Conservation (phyloP, 1,140 invertebrate species). For the Saccostrea cuccullata region DNA sequence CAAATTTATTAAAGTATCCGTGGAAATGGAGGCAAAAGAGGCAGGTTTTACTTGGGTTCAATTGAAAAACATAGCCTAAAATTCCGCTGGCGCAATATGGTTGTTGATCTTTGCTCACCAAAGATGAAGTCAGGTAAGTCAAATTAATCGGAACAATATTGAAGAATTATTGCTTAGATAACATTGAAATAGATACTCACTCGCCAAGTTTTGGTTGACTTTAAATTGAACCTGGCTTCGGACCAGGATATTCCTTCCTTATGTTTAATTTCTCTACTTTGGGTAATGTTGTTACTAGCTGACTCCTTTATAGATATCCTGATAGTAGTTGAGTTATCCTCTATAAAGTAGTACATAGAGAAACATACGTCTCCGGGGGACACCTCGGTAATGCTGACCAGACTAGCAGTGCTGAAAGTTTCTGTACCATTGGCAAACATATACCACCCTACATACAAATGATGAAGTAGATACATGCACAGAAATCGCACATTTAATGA, state of each 20-base stretch:
- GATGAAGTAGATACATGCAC: too few relatives aligned
- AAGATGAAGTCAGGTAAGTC: too few relatives aligned
- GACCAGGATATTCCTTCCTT: not conserved
- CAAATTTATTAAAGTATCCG: too few relatives aligned
- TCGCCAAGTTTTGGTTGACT: not conserved
- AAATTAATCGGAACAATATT: too few relatives aligned
- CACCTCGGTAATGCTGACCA: not conserved
- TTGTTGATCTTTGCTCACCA: too few relatives aligned
- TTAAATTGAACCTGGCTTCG: not conserved
- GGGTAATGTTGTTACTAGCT: not conserved
- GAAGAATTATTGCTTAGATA: too few relatives aligned
- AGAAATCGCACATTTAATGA: too few relatives aligned
- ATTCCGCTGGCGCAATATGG: too few relatives aligned
- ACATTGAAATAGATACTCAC: not conserved
- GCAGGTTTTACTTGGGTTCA: too few relatives aligned
- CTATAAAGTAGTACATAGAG: not conserved
- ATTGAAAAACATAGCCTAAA: too few relatives aligned
- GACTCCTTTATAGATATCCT: not conserved
- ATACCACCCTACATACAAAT: not conserved
- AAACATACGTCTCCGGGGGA: not conserved
- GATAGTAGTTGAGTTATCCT: not conserved
- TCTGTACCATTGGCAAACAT: not conserved
- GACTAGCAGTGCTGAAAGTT: not conserved
- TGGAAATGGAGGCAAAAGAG: too few relatives aligned
- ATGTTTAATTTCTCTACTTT: not conserved